Percentiles rank a stretch among this genome's conserved stretches.
Evolutionary conservation across 2,888 invertebrate genomes (phyloP).

Genomic region (Baccha elongata): DNA sequence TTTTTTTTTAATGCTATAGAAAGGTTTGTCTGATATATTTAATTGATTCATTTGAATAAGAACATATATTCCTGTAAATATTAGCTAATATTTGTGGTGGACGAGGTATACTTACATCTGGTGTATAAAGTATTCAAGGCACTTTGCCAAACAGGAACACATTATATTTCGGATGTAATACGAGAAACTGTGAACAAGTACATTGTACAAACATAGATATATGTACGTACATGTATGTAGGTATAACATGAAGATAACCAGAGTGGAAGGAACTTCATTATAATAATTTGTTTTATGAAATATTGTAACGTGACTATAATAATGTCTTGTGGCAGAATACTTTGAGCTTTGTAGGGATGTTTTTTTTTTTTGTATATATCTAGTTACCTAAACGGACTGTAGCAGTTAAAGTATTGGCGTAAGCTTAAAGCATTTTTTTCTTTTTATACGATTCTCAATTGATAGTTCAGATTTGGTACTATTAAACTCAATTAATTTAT

Average conservation of each 20-base stretch:
- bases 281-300: slow-evolving; percentile 27
- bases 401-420: too few relatives aligned
- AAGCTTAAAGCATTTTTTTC: too few relatives aligned
- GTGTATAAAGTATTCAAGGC: slow-evolving; percentile 30
- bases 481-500: too few relatives aligned
- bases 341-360: too few relatives aligned
- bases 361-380: too few relatives aligned
- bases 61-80: slow-evolving; percentile 41
- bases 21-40: not conserved
- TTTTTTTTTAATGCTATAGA: too few relatives aligned
- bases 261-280: slow-evolving; percentile 47
- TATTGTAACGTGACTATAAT: not conserved
- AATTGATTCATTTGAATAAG: slow-evolving; percentile 55
- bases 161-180: slow-evolving; percentile 24
- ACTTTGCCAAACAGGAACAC: slow-evolving; percentile 34
- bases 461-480: too few relatives aligned
- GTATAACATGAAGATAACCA: not conserved
- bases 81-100: slow-evolving; percentile 4
- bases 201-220: not conserved
- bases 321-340: too few relatives aligned
- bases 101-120: slow-evolving; percentile 15
- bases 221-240: too few relatives aligned
- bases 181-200: slow-evolving; percentile 39
- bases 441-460: too few relatives aligned
- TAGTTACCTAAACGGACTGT: too few relatives aligned